Base-by-base conservation (phyloP, 2,888 invertebrate species). In the Timema cristinae region DNA sequence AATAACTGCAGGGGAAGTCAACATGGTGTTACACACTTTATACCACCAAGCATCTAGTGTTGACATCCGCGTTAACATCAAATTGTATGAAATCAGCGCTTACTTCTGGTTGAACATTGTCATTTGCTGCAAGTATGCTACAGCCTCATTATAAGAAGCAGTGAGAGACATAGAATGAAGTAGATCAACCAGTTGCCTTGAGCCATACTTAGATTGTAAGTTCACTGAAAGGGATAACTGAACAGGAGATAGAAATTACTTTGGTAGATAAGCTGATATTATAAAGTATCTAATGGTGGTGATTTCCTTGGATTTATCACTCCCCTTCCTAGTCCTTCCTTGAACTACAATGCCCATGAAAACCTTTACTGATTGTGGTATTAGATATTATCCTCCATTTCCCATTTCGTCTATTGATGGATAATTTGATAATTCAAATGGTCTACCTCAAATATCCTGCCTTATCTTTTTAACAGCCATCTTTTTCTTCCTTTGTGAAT, bases 401-500 rank as follows among this genome's bases (percentile, higher is more conserved):
- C 16, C 56, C 56, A 56, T 56, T 56, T 56, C 10, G 10, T 56
- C 56, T 56, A 7, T 13, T 7, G 11, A 56, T 56, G 10, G 56
- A 56, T 56, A 56, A 56, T 13, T 56, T 56, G 56, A 7, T 9
- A 56, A 56, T 13, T 56, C 56, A 56, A 56, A 10, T 56, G 56
- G 10, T 56, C 16, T 2, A 56, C 10, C 56, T 56, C 56, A 13
- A 56, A 56, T 56, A 56, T 6, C 56, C 13, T 56, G 56, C 56
- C 56, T 7, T 56, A 7, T 56, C 16, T 15, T 56, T 56, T 56
- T 16, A 6, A 8, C 56, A 6, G 56, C 56, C 56, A 56, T 56
- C 16, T 56, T 16, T 13, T 7, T 56, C 16, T 7, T 56, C n/a
- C n/a, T 56, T 56, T 56, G 56, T 6, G 56, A 56, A 56, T 7